A percentile compares a stretch with the other conserved stretches of the same genome.
Evolutionary conservation across 2,797 vertebrate species (phyloP).

Genomic region (Channallabes apus): DNA sequence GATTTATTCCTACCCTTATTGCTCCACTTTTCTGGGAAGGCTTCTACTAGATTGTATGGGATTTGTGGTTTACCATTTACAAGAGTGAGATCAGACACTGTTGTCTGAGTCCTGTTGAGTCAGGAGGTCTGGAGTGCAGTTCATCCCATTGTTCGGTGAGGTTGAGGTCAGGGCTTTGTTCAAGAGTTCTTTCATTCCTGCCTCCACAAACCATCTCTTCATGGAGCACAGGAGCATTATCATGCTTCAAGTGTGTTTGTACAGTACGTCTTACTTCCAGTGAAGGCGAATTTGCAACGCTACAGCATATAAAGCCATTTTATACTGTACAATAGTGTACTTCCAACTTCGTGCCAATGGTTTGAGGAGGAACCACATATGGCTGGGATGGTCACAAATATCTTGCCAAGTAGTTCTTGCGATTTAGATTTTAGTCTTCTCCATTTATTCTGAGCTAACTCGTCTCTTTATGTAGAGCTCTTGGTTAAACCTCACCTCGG

Average conservation of each 20-base stretch:
- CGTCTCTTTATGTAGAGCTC: background rate
- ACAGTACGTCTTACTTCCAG: background rate
- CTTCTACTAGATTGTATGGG: background rate
- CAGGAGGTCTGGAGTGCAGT: background rate
- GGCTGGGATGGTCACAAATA: background rate
- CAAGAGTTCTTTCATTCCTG: background rate
- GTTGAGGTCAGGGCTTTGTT: background rate
- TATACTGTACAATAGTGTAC: background rate
- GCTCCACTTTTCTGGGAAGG: background rate
- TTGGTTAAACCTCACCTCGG: conserved; percentile 4
- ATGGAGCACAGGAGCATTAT: background rate
- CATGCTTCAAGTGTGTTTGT: background rate
- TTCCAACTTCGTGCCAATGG: background rate
- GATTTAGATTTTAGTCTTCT: background rate
- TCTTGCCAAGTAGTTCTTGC: too few species aligned
- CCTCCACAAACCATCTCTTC: background rate
- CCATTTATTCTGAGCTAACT: background rate
- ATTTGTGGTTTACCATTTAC: background rate
- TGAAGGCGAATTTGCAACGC: background rate
- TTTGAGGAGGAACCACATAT: background rate
- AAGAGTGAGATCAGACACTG: background rate
- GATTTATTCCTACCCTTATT: background rate
- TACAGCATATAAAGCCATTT: background rate
- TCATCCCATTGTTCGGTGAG: background rate
- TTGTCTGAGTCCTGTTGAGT: too few species aligned